Evolutionary conservation across 1,140 invertebrate genomes (phyloP), one percentile per base, ranked within the genome.

Genomic region (Drosophila lini): DNA sequence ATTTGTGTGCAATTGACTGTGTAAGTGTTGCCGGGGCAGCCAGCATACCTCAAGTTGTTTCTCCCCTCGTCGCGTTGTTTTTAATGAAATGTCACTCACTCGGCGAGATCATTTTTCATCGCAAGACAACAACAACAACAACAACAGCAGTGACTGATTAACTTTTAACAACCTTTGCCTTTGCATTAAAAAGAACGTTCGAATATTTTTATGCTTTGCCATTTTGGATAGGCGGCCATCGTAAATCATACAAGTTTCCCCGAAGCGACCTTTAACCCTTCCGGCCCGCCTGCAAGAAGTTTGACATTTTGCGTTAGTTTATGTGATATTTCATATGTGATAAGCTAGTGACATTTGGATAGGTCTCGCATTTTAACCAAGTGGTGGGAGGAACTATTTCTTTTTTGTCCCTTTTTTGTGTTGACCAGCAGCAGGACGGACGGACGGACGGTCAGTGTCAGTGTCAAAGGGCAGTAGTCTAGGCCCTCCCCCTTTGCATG

Each of bases 231-330:
- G 76, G 63, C 64, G 76, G 60, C 68, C 71, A 70, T 86, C 83
- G 83, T 86, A 86, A 88, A 86, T 86, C 83, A 86, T 86, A 47
- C 28, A 40, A 88, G 61, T 36, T n/a, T n/a, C 42, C 32, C 16
- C 4, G 9, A 38, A 38, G 40, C 22, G 32, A 15, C 19, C 47
- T 53, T 60, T 61, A 86, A 85, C 81, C 81, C 82, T 84, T 83
- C 75, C 42, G 28, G 40, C 62, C 41, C 32, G 45, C 60, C 74
- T 68, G 80, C 81, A 80, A 74, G 69, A 80, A 81, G 69, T 78
- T 80, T 88, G 84, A 89, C 83, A 88, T 89, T 88, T 86, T 86
- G 81, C 82, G 59, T 85, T 85, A 88, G 83, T 89, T 89, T 88
- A 88, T 80, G 83, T 71, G 83, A 88, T 88, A 88, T 88, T 88